Evolutionary conservation across 2,797 vertebrate species (phyloP).

Genomic region (Dicrostonyx torquatus): DNA sequence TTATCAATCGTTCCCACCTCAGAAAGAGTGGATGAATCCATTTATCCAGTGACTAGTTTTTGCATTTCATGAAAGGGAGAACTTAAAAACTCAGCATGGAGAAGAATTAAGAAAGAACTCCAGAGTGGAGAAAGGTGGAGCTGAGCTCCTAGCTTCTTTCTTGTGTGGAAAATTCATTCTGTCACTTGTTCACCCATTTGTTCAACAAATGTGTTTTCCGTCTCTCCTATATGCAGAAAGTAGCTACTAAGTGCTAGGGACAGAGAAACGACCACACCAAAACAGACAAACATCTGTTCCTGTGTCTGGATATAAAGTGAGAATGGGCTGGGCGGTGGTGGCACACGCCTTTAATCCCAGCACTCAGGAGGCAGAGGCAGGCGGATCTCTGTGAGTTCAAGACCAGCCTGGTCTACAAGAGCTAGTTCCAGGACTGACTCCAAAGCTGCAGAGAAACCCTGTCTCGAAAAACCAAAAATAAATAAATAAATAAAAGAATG

Average conservation of each 20-base stretch:
- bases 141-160: background rate
- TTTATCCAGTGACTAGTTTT: slow-evolving; percentile 18
- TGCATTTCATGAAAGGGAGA: slow-evolving; percentile 17
- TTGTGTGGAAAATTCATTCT: slow-evolving; percentile 33
- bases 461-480: too few species aligned
- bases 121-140: background rate
- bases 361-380: too few species aligned
- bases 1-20: slow-evolving; percentile 29
- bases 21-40: slow-evolving; percentile 35
- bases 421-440: too few species aligned
- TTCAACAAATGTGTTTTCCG: slow-evolving; percentile 16
- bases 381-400: too few species aligned
- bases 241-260: background rate
- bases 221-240: slow-evolving; percentile 19
- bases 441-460: too few species aligned
- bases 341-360: too few species aligned
- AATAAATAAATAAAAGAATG: too few species aligned
- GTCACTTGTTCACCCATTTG: slow-evolving; percentile 12
- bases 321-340: too few species aligned
- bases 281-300: slow-evolving; percentile 17
- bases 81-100: slow-evolving; percentile 44
- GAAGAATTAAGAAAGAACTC: slow-evolving; percentile 22
- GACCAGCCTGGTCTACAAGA: too few species aligned
- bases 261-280: background rate
- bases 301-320: background rate